Percentiles rank a stretch among this genome's conserved stretches.
phyloP scores from a whole-genome alignment of 2,113 vertebrate genomes.

The Sturnus vulgaris region DNA sequence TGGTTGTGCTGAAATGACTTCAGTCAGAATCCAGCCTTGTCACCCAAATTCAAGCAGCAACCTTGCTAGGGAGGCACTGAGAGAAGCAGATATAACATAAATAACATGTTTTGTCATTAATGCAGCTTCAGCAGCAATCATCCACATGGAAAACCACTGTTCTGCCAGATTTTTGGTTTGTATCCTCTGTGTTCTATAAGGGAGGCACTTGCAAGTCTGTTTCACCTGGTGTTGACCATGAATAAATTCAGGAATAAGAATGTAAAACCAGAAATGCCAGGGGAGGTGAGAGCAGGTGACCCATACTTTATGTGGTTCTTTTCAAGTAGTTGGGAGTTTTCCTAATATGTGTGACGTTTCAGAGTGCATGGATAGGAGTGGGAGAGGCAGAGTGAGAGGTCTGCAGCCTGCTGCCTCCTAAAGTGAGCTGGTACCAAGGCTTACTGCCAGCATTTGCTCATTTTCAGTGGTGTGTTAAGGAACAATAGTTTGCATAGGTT shows the following conservation, averaged over 20 bases:
- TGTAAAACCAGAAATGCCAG: not conserved
- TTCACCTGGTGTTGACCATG: not conserved
- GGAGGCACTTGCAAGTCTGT: fast-evolving
- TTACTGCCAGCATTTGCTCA: not conserved
- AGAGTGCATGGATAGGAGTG: not conserved
- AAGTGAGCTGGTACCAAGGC: not conserved
- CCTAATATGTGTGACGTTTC: not conserved
- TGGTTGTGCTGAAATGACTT: fast-evolving
- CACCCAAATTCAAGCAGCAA: not conserved
- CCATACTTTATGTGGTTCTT: not conserved
- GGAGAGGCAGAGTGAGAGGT: not conserved
- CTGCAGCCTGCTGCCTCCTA: not conserved
- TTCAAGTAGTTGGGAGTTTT: not conserved
- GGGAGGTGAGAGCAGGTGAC: not conserved
- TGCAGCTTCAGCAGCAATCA: not conserved
- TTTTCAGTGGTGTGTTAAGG: not conserved
- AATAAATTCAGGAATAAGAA: not conserved
- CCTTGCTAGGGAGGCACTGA: not conserved
- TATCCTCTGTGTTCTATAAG: not conserved
- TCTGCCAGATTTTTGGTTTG: not conserved
- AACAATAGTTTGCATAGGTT: not conserved
- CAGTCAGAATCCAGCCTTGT: not conserved
- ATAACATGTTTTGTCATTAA: not conserved
- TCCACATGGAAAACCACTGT: not conserved
- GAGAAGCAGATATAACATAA: not conserved